A percentile compares a stretch with the other conserved stretches of the same genome.
Conservation (phyloP, 2,888 invertebrate species). For the Argyresthia goedartella region DNA sequence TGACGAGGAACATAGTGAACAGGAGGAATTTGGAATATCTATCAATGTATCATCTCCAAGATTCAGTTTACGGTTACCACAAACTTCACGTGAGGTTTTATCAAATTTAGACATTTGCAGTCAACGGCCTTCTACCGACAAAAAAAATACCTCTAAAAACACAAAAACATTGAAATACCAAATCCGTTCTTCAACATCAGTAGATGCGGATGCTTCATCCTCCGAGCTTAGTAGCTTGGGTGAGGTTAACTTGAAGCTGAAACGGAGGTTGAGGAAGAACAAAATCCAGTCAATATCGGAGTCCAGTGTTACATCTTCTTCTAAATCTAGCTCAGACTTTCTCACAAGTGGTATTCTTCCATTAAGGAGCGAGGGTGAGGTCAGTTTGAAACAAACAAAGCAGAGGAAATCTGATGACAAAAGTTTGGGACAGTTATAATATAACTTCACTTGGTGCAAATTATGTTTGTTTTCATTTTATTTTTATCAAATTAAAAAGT, state of each 20-base stretch:
- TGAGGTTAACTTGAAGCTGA: constrained; percentile 39
- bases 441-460: constrained; percentile 3
- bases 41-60: constrained; percentile 55
- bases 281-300: constrained; percentile 33
- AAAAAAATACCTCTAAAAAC: constrained; percentile 9
- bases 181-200: constrained; percentile 38
- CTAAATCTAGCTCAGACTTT: constrained; percentile 34
- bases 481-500: too few species aligned
- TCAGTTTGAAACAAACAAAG: constrained; percentile 30
- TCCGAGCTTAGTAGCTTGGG: constrained; percentile 61
- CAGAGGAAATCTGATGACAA: constrained; percentile 29
- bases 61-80: constrained; percentile 51
- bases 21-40: constrained; percentile 39
- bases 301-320: constrained; percentile 30
- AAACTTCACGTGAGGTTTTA: constrained; percentile 40
- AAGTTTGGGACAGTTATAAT: constrained; percentile 24
- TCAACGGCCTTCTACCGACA: background rate
- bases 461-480: too few species aligned
- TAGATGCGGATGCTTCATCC: constrained; percentile 46
- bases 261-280: constrained; percentile 24
- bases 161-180: constrained; percentile 13
- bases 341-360: constrained; percentile 36
- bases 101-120: constrained; percentile 32
- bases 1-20: constrained; percentile 24
- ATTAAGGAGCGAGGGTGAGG: constrained; percentile 48